Evolutionary conservation across 30 jellyfish, hydroid and myxozoan genomes (phyloP), one percentile per base, ranked within the genome.

Genomic region (Sanderia malayensis): DNA sequence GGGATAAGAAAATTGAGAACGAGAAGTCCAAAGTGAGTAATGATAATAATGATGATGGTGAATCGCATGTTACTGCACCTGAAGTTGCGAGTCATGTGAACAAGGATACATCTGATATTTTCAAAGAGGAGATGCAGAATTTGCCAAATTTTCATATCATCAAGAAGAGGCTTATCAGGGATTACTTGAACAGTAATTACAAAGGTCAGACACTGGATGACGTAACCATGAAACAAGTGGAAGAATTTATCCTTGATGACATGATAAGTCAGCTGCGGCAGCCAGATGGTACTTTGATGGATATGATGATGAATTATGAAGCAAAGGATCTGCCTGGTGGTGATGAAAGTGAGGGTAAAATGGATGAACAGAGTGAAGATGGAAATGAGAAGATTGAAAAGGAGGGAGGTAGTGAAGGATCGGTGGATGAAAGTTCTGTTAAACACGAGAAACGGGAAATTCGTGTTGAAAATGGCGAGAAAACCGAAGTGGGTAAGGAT

Each of bases 271-370:
- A 78, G 32, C 2, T 78, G 58, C 64, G 62, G 22, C 82, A 78
- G 58, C 89, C 89, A 47, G 89, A 66, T 0, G 58, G 75, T 52
- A 73, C 61, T 15, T 41, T 78, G 68, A 71, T 78, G 25, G 69
- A 64, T 0, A 78, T 78, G 89, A 28, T 78, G 70, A 9, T 66
- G 59, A 22, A 66, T 31, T 78, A 78, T 26, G 71, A 67, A 31
- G 31, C 80, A 4, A 78, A 65, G 67, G 89, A 78, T 53, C 62
- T 78, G 66, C 84, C 84, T 9, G 86, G 86, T 2, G 46, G 44
- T 27, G 6, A 6, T 31, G 41, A 10, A 10, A n/a, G n/a, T n/a
- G n/a, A n/a, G n/a, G n/a, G n/a, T n/a, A n/a, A n/a, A n/a, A n/a
- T n/a, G n/a, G 83, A 19, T 37, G 52, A 37, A 13, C 6, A 37